phyloP scores from a whole-genome alignment of 92 coral and sea anemone genomes.

The Muricea muricata region DNA sequence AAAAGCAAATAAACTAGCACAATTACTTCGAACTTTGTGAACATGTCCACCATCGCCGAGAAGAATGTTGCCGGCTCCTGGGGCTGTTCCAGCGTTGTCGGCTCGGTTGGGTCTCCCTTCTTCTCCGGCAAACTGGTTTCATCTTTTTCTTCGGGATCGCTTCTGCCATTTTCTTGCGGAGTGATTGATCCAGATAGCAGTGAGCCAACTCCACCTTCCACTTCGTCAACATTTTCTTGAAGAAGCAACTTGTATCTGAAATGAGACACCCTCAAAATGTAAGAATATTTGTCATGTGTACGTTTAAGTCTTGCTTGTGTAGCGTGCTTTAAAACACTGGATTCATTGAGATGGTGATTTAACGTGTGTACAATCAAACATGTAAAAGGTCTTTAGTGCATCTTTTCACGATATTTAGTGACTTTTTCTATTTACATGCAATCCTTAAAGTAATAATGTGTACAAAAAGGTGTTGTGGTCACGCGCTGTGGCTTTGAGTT shows the following conservation, averaged over 20 bases:
- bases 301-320: too few relatives aligned
- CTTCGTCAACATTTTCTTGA: slow-evolving; percentile 8
- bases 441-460: too few relatives aligned
- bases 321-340: too few relatives aligned
- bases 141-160: background rate
- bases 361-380: too few relatives aligned
- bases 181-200: slow-evolving; percentile 26
- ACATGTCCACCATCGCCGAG: slow-evolving; percentile 27
- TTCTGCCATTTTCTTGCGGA: slow-evolving; percentile 6
- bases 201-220: slow-evolving; percentile 15
- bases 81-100: background rate
- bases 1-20: slow-evolving; percentile 42
- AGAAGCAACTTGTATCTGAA: slow-evolving; percentile 8
- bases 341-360: too few relatives aligned
- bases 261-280: too few relatives aligned
- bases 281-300: too few relatives aligned
- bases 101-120: background rate
- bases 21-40: slow-evolving; percentile 30
- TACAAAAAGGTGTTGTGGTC: too few relatives aligned
- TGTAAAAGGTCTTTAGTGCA: too few relatives aligned
- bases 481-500: too few relatives aligned
- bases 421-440: too few relatives aligned
- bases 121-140: background rate
- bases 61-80: slow-evolving; percentile 4
- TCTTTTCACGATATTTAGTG: too few relatives aligned